Evolutionary conservation across 2,113 vertebrate species (phyloP).

Genomic region (Phocoena sinus): DNA sequence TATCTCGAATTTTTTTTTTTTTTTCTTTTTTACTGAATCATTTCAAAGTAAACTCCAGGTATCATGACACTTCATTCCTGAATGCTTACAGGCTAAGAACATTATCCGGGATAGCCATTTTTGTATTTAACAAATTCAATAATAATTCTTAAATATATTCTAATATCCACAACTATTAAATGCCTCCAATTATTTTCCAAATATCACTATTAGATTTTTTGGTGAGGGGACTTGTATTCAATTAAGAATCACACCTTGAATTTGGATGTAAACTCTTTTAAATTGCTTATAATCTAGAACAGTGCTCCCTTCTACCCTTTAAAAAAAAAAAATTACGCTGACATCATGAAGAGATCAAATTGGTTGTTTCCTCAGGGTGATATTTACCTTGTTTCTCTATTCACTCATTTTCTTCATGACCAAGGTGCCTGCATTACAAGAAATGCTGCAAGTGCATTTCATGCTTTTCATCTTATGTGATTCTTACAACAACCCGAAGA

Average conservation of each 20-base stretch:
- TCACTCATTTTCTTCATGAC: not conserved
- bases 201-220: not conserved
- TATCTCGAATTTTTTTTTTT: too few species aligned
- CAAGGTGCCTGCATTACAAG: not conserved
- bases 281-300: not conserved
- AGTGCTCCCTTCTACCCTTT: not conserved
- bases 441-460: not conserved
- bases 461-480: not conserved
- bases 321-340: not conserved
- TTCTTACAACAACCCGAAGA: not conserved
- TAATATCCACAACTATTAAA: not conserved
- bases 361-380: not conserved
- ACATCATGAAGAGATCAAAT: not conserved
- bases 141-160: conserved; percentile 9
- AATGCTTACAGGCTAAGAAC: not conserved
- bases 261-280: not conserved
- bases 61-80: not conserved
- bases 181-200: not conserved
- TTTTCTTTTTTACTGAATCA: not conserved
- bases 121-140: not conserved
- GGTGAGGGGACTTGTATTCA: not conserved
- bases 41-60: not conserved
- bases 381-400: not conserved
- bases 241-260: not conserved
- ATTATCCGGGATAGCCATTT: not conserved